Base-by-base conservation (phyloP, 2,797 vertebrate species). In the Parauchenoglanis punctatus region DNA sequence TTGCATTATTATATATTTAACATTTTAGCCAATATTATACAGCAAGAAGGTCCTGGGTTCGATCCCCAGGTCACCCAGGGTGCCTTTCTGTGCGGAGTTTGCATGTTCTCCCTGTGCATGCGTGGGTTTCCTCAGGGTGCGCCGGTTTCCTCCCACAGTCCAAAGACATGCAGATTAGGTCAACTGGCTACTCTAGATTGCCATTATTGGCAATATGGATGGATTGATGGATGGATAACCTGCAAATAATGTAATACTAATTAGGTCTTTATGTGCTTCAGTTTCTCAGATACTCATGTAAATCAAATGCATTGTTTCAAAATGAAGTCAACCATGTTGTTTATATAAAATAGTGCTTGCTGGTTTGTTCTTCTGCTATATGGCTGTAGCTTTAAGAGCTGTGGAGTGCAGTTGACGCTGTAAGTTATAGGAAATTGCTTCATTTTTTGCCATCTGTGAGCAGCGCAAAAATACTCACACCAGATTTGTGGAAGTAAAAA, bases 341-440 rank as follows among this genome's bases (percentile, higher is more conserved):
- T 40, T 13, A 10, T 46, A 20, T 25, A 25, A 73, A 75, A 23
- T 46, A 46, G 49, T 28, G n/a, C 3, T 54, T 58, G 31, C 31
- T 3, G 25, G 20, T 61, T 75, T 61, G 35, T 75, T 28, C 7
- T 20, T 10, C 56, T 59, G 72, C 61, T 18, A 15, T 52, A 77
- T 25, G 46, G 76, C 59, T n/a, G 46, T 31, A 61, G 17, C n/a
- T 77, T 52, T 78, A 85, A 54, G 40, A 35, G 75, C 35, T 78
- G 25, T 40, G 59, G n/a, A 65, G 44, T 52, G 44, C 59, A 2
- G 15, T 52, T 54, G 18, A 85, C 52, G 44, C 58, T 76, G 59
- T 10, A 58, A 58, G 77, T 23, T 40, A n/a, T n/a, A n/a, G 73
- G 25, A 12, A 2, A 8, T 15, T 59, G 18, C 54, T 20, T 31